Base-by-base conservation (phyloP, 2,888 invertebrate genomes). In the Hyposoter dolosus region DNA sequence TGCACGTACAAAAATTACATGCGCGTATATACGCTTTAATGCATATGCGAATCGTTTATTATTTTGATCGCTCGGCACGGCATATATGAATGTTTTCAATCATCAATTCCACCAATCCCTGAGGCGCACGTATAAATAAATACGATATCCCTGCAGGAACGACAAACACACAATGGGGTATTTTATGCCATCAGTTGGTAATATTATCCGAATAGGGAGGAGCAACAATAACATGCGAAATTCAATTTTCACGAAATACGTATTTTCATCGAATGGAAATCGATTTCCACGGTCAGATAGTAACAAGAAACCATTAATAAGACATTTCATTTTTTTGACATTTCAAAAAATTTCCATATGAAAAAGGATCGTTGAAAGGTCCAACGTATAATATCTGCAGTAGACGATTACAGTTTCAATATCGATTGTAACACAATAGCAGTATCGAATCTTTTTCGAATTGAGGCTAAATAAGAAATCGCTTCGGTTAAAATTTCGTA, bases 1-100 rank as follows among this genome's bases (percentile, higher is more conserved):
- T 56, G 56, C 3, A 40, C 43, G 40, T 19, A 40, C 12, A 68
- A 68, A 68, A 66, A 66, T 66, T 40, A 40, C 43, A 43, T 45
- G 68, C 40, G 19, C 19, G 6, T 45, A 68, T 19, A 19, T 45
- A 40, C 68, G 40, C n/a, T 40, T 45, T 45, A 45, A 68, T 68
- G 40, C 68, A 45, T 68, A 45, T 68, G 43, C 68, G 68, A 68
- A 68, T 68, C 68, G 68, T 68, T 68, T 68, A 68, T 68, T 68
- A 68, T 68, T 68, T 68, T 43, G 45, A 68, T 68, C 68, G 68
- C 9, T 68, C 68, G 40, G 3, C 19, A 9, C 3, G 17, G 68
- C 68, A 68, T 40, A 45, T 45, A 68, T 68, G 68, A 68, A 68
- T 68, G 68, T 68, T 56, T 56, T 56, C 56, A 56, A 56, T 56